Base-by-base conservation (phyloP, 2,888 invertebrate genomes). In the Scrobipalpa costella region DNA sequence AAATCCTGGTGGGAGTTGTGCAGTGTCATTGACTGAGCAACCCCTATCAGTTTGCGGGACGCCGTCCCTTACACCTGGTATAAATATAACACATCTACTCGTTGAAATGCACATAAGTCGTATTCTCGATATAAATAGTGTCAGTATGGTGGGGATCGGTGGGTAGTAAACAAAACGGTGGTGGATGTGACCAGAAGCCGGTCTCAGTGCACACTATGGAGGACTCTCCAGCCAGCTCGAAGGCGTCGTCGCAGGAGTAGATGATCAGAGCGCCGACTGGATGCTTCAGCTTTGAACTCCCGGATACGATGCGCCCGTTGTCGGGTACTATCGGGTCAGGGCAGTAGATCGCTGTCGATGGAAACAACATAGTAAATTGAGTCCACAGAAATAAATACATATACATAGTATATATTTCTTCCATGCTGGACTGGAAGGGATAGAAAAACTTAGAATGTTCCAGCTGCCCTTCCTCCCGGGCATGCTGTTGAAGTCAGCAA, bases 141-240 rank as follows among this genome's bases (percentile, higher is more conserved):
- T 90, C 89, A 0, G 85, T 67, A 66, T 84, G 85, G 7, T 77
- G 74, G 11, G 84, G 76, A 44, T 86, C 83, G 0, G 86, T 81
- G 0, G 86, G 87, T 0, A 79, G 83, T 1, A 89, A 73, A 93
- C 97, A 97, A 80, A 95, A 94, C 58, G 97, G 97, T 11, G 96
- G 94, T 21, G 95, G 95, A 82, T 96, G 96, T 1, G 97, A 96
- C 97, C 97, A 97, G 78, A 95, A 95, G 57, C 97, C 97, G 67
- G 95, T 95, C 82, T 97, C 97, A 7, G 96, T 96, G 88, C 97
- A 97, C 57, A 97, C 96, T 71, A 96, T 95, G 67, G 95, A 95
- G 0, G 95, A 94, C 80, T 97, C 96, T 5, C 97, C 97, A 34
- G 94, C 77, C 7, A 87, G 77, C 33, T 83, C 77, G 64, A 73